Evolutionary conservation across 2,888 invertebrate genomes (phyloP).

Genomic region (Geotrupes spiniger): DNA sequence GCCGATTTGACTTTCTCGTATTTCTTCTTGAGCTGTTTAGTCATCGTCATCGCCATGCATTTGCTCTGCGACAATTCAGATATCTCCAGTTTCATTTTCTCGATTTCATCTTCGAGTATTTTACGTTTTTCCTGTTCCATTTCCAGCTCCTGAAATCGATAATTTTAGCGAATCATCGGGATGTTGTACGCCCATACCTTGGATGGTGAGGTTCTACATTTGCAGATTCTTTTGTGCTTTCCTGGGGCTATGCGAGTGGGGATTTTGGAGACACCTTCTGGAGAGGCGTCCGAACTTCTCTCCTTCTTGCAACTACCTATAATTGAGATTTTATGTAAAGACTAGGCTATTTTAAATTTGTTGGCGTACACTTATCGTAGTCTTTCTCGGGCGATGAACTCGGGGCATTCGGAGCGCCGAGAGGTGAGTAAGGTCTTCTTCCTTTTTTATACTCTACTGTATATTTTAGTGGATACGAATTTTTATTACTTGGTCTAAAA

Average conservation of each 20-base stretch:
- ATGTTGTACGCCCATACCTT: conserved; percentile 3
- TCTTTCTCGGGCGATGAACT: background rate
- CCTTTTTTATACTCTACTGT: background rate
- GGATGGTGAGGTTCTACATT: conserved; percentile 7
- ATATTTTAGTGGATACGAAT: background rate
- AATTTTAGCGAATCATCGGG: background rate
- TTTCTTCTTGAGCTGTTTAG: conserved; percentile 24
- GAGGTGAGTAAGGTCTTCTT: background rate
- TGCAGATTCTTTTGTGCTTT: conserved; percentile 4
- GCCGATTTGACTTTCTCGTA: conserved; percentile 19
- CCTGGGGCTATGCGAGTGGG: background rate
- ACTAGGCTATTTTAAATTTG: no score
- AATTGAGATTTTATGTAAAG: no score
- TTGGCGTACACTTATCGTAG: no score
- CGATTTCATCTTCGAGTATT: conserved; percentile 19
- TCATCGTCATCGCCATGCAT: conserved; percentile 20
- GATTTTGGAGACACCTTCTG: no score
- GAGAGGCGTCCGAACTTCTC: no score
- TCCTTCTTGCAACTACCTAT: no score
- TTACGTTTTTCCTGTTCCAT: conserved; percentile 14
- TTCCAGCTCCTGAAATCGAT: conserved; percentile 13
- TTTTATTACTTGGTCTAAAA: conserved; percentile 4
- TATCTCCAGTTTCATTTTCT: conserved; percentile 17
- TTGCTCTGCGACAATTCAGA: conserved; percentile 21
- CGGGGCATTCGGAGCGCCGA: background rate